phyloP scores from a whole-genome alignment of 2,113 vertebrate species.

The Ochotona curzoniae region DNA sequence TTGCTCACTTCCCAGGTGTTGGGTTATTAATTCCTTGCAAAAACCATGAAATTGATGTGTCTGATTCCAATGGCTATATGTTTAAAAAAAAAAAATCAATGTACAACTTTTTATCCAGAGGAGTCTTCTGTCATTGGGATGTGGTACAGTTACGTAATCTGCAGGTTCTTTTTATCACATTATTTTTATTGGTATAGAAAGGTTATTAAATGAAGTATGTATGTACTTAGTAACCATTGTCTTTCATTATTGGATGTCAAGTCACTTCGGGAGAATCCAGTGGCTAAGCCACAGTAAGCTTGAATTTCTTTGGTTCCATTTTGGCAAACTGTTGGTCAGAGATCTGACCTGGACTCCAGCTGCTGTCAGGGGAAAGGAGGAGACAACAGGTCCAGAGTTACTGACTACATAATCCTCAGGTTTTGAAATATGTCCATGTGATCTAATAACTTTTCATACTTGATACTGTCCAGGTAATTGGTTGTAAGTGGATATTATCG shows the following conservation, averaged over 20 bases:
- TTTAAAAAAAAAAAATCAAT: background rate
- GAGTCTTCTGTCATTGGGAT: background rate
- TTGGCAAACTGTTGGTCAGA: background rate
- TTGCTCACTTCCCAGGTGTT: background rate
- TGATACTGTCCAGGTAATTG: background rate
- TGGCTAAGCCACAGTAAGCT: background rate
- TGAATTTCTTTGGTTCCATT: background rate
- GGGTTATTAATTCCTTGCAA: background rate
- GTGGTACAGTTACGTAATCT: background rate
- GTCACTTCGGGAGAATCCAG: background rate
- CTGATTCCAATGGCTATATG: background rate
- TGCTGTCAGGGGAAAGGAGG: background rate
- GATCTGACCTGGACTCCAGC: background rate
- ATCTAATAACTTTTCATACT: background rate
- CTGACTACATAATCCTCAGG: background rate
- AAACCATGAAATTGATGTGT: background rate
- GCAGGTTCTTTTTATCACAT: background rate
- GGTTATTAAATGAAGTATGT: background rate
- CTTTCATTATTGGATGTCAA: background rate
- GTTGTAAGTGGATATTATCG: background rate
- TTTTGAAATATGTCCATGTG: background rate
- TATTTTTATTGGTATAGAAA: background rate
- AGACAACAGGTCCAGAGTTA: background rate
- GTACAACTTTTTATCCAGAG: background rate
- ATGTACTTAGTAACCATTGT: background rate